Percentiles rank a stretch among this genome's conserved stretches.
phyloP scores from a whole-genome alignment of 2,797 vertebrate genomes.

The Rhinogobio ventralis region DNA sequence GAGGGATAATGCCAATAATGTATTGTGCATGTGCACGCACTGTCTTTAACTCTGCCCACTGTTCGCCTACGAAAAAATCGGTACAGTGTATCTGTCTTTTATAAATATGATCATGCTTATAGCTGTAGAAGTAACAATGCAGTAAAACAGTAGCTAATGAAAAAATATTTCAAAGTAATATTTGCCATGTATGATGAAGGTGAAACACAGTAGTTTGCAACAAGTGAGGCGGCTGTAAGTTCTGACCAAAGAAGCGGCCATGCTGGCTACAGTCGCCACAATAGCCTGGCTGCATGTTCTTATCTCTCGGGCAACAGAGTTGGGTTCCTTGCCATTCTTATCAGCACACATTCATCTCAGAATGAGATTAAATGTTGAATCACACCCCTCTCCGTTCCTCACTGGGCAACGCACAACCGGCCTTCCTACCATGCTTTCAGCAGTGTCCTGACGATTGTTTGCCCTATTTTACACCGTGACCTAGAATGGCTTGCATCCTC shows the following conservation, averaged over 20 bases:
- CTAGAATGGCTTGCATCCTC: slow-evolving; percentile 54
- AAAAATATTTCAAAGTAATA: not conserved
- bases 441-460: slow-evolving; percentile 54
- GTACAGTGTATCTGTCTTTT: too few species aligned
- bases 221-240: not conserved
- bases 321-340: slow-evolving; percentile 63
- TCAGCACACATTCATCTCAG: slow-evolving; percentile 58
- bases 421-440: slow-evolving; percentile 50
- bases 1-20: too few species aligned
- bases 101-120: too few species aligned
- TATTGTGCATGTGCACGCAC: too few species aligned
- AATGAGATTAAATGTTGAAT: slow-evolving; percentile 62
- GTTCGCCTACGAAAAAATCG: too few species aligned
- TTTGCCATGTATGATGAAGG: not conserved
- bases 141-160: not conserved
- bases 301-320: slow-evolving; percentile 65
- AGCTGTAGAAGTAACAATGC: not conserved
- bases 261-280: slow-evolving; percentile 28
- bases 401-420: slow-evolving; percentile 49
- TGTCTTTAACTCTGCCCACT: too few species aligned
- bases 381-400: slow-evolving; percentile 54
- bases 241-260: slow-evolving; percentile 31
- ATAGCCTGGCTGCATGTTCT: slow-evolving; percentile 55
- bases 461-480: slow-evolving; percentile 55
- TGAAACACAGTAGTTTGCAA: not conserved